Evolutionary conservation across 1,140 invertebrate genomes (phyloP).

Genomic region (Leptinotarsa undecemlineata): DNA sequence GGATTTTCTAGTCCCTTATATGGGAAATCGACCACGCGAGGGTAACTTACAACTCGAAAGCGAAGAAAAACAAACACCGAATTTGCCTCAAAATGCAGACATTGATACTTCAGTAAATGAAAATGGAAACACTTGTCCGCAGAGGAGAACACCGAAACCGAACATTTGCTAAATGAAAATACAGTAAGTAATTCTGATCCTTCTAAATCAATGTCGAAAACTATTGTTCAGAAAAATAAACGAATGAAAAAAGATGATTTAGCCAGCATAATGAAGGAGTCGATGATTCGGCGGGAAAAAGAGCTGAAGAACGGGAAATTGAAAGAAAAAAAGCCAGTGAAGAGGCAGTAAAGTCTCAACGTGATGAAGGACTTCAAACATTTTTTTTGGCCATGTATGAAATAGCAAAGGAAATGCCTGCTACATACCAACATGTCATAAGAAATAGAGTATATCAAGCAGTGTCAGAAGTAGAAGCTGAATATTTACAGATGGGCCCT

Average conservation of each 20-base stretch:
- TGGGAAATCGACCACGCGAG: neutral
- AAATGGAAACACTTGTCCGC: neutral
- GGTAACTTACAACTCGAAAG: neutral
- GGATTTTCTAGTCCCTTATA: slow-evolving; percentile 6
- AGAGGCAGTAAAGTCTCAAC: neutral
- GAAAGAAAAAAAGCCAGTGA: neutral
- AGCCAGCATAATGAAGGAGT: neutral
- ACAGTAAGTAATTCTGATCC: neutral
- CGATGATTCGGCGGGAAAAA: neutral
- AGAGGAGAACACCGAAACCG: neutral
- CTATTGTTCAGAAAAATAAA: neutral
- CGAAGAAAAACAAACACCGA: neutral
- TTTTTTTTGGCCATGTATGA: slow-evolving; percentile 9
- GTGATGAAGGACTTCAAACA: slow-evolving; percentile 3
- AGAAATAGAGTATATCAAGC: neutral
- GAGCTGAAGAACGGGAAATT: neutral
- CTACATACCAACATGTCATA: slow-evolving; percentile 6
- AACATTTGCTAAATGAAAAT: neutral
- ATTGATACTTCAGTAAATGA: neutral
- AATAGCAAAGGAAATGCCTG: slow-evolving; percentile 10
- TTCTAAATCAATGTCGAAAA: neutral
- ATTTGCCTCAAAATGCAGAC: neutral
- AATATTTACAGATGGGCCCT: slow-evolving; percentile 12
- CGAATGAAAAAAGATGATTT: neutral
- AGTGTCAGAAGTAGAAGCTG: slow-evolving; percentile 17